Base-by-base conservation (phyloP, 1,140 invertebrate genomes). In the Aphidius ervi region DNA sequence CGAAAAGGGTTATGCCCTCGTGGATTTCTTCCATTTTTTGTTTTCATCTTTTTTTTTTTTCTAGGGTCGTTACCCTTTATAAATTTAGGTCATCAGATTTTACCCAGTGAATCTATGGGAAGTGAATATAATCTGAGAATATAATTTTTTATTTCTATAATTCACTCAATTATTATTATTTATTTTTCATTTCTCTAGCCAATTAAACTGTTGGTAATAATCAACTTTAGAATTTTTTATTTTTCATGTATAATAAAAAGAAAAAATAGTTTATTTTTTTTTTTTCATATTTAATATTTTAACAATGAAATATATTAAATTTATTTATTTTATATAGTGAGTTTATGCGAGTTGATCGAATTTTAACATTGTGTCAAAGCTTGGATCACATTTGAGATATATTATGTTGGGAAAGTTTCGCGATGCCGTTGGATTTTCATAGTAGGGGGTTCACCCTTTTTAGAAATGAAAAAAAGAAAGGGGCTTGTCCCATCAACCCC, bases 41-140 rank as follows among this genome's bases (percentile, higher is more conserved):
- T 31, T 31, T 31, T 1, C 23, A 31, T 31, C 23, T 31, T 31
- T 31, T 31, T 31, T 23, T 23, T 23, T 49, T 23, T 23, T 49
- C 20, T 49, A 39, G 52, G 59, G 59, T 61, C 59, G 59, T 56
- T 61, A 61, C 59, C 59, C 59, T 42, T 20, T 23, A 40, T 16
- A 23, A 56, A 61, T 56, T 61, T 61, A 31, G 59, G 59, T 61
- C 54, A 61, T 43, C 16, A 56, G 46, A 54, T 48, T 56, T 45
- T 31, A 46, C 39, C 45, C 20, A 31, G 3, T 46, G 23, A 6
- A 52, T 48, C 46, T n/a, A 41, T 40, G 39, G 9, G 6, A 54
- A 9, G n/a, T 10, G 8, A 54, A 10, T 31, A 31, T 31, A 31
- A 31, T 31, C 23, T 31, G 23, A 31, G 23, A 31, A 31, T 31